Conservation (phyloP, 2,797 vertebrate genomes). For the Clarias fuscus region DNA sequence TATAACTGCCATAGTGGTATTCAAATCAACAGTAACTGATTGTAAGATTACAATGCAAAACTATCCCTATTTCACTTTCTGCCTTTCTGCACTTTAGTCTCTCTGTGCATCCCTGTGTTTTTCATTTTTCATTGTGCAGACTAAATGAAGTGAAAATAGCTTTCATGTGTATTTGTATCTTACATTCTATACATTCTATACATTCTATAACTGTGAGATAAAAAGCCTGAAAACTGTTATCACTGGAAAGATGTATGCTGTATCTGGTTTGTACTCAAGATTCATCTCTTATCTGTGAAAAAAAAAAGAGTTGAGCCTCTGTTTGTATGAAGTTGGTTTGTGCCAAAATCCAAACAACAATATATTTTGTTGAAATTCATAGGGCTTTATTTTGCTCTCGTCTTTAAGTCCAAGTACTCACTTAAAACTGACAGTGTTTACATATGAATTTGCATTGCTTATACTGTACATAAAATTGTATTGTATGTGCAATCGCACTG, state of each 20-base stretch:
- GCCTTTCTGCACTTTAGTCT: not conserved
- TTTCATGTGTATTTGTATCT: not conserved
- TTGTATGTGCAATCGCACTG: not conserved
- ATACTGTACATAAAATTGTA: not conserved
- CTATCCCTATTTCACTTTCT: not conserved
- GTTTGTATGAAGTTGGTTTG: not conserved
- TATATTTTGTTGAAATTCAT: not conserved
- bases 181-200: not conserved
- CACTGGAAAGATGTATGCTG: not conserved
- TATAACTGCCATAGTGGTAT: slow-evolving; percentile 1
- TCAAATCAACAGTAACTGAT: slow-evolving; percentile 21
- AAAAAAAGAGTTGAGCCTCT: not conserved
- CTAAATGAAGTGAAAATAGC: not conserved
- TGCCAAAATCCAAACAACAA: not conserved
- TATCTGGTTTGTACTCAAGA: not conserved
- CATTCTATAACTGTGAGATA: not conserved
- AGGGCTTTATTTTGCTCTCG: not conserved
- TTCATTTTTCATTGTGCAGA: not conserved
- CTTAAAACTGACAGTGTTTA: not conserved
- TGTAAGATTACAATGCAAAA: slow-evolving; percentile 7
- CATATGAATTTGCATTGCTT: not conserved
- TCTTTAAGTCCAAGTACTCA: not conserved
- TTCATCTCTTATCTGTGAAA: not conserved
- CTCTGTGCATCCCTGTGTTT: not conserved
- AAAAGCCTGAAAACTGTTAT: not conserved